These are phyloP conservation scores for Littorina saxatilis DNA, from an alignment of 1,140 invertebrate species.

Conservation along the genomic window DNA sequence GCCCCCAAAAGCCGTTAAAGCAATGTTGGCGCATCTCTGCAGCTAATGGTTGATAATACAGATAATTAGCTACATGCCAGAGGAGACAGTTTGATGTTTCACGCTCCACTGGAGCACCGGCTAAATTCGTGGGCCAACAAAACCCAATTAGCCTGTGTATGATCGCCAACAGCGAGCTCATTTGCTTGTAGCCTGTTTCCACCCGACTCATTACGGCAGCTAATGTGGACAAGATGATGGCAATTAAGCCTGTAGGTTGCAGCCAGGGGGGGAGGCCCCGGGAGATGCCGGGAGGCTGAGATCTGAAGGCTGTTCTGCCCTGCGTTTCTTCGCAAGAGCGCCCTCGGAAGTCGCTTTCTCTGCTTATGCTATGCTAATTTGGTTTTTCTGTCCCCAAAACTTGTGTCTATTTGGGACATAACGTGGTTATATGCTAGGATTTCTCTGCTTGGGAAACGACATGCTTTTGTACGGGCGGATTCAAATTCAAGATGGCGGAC, in stretches of 20 bases:
- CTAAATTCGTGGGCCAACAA: constrained; percentile 1
- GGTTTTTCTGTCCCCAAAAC: too few species aligned
- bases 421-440: too few species aligned
- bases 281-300: not conserved
- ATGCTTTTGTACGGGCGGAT: too few species aligned
- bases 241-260: constrained; percentile 16
- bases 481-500: too few species aligned
- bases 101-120: constrained; percentile 12
- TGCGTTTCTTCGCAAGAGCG: too few species aligned
- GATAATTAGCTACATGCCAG: constrained; percentile 27
- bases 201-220: constrained; percentile 6
- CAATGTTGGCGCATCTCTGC: constrained; percentile 18
- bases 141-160: constrained; percentile 23
- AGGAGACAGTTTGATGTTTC: constrained; percentile 26
- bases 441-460: too few species aligned
- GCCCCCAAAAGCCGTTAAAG: constrained; percentile 12
- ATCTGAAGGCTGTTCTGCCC: not conserved
- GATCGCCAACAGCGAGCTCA: constrained; percentile 12
- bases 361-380: not conserved
- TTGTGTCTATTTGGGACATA: too few species aligned
- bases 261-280: not conserved
- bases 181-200: constrained; percentile 16
- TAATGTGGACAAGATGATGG: constrained; percentile 25
- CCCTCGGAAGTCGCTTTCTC: not conserved
- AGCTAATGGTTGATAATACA: constrained; percentile 21